phyloP scores from a whole-genome alignment of 2,113 vertebrate species.

The Callithrix jacchus region DNA sequence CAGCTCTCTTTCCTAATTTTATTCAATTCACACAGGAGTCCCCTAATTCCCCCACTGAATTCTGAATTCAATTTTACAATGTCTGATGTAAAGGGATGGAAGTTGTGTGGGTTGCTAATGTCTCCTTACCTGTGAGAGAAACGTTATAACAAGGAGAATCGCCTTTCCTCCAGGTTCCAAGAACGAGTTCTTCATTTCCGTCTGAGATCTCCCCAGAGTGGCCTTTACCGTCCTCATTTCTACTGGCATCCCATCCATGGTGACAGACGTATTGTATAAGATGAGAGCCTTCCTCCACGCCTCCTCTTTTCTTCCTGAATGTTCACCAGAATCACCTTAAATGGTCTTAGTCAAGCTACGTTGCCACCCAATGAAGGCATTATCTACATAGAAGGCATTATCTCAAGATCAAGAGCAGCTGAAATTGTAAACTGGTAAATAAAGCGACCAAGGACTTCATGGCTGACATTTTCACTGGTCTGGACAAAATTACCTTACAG shows the following conservation, averaged over 20 bases:
- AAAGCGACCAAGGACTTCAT: not conserved
- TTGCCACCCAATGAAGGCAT: not conserved
- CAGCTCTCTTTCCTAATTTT: not conserved
- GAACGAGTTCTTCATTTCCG: not conserved
- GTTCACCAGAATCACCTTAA: not conserved
- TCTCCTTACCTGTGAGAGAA: not conserved
- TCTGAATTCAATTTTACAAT: not conserved
- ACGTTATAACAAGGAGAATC: not conserved
- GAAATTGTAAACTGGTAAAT: not conserved
- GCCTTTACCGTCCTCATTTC: rapidly evolving
- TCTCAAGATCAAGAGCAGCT: not conserved
- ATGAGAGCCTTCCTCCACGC: rapidly evolving
- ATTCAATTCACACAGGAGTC: not conserved
- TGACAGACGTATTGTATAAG: rapidly evolving
- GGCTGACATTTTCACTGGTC: not conserved
- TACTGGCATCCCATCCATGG: rapidly evolving
- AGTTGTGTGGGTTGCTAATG: not conserved
- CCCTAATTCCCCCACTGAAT: not conserved
- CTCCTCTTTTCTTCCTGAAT: not conserved
- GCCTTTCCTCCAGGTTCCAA: not conserved
- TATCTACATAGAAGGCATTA: not conserved
- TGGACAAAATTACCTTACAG: not conserved
- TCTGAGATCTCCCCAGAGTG: not conserved
- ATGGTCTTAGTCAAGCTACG: not conserved
- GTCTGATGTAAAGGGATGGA: not conserved